Evolutionary conservation across 2,888 invertebrate genomes (phyloP).

Genomic region (Podabrus alpinus): DNA sequence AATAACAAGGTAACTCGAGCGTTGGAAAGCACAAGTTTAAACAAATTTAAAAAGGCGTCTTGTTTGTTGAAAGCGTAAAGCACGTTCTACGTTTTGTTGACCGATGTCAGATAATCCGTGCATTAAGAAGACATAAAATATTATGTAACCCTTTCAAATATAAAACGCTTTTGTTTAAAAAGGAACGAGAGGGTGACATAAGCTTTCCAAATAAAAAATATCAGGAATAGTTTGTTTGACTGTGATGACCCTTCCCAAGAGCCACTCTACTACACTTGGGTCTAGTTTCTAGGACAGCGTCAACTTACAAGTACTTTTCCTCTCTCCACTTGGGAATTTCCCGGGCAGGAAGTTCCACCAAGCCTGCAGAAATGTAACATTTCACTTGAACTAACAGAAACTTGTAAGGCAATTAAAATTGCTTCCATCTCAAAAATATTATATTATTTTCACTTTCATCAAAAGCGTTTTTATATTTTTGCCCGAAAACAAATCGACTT

Average conservation of each 20-base stretch:
- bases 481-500: conserved; percentile 16
- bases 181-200: not conserved
- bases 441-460: not conserved
- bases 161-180: not conserved
- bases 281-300: conserved; percentile 28
- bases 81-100: conserved; percentile 6
- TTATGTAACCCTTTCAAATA: conserved; percentile 2
- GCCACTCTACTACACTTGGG: conserved; percentile 12
- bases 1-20: conserved; percentile 2
- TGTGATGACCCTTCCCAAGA: conserved; percentile 17
- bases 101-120: conserved; percentile 8
- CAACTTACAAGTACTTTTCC: conserved; percentile 22
- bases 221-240: not conserved
- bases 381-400: conserved; percentile 19
- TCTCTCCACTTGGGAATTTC: conserved; percentile 20
- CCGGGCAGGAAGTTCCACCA: conserved; percentile 1
- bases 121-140: conserved; percentile 10
- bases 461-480: not conserved
- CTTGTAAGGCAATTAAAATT: not conserved
- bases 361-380: conserved; percentile 13
- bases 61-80: conserved; percentile 10
- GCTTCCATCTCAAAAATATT: not conserved
- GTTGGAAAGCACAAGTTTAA: conserved; percentile 7
- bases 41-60: conserved; percentile 7
- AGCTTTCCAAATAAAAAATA: not conserved